Evolutionary conservation across 2,888 invertebrate species (phyloP), one percentile per base, ranked within the genome.

Genomic region (Cheilosia pagana): DNA sequence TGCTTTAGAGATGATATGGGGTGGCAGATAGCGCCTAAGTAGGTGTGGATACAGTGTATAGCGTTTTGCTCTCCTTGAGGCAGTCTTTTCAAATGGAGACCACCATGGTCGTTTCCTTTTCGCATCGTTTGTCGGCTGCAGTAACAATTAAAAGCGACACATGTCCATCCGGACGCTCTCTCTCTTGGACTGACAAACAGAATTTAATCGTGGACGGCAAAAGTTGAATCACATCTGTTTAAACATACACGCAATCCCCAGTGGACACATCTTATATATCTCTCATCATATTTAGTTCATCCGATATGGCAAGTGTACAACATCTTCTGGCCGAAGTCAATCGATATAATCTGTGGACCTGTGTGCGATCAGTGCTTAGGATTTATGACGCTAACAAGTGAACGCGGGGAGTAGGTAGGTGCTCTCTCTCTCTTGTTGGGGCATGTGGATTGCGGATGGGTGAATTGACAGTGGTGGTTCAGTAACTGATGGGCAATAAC

Each of bases 241-340:
- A 48, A 72, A 78, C 77, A 82, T 71, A 65, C 77, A 77, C 74
- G 70, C 83, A 79, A 83, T 81, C 71, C 85, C 81, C 85, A 81
- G 62, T 76, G 85, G 71, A 75, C 62, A 71, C 53, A 81, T 75
- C 67, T 78, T 85, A 39, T 85, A 39, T 79, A 70, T 60, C 43
- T 79, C 57, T 59, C 81, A 71, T 85, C 85, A 81, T 85, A 85
- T 85, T 85, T 85, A 85, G 81, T 71, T 62, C 81, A 85, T 55
- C 74, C 45, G 63, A 70, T 65, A 70, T 75, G 74, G 83, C 52
- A 63, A 8, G 48, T 48, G 52, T 45, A 65, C 16, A 48, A 60
- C n/a, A 23, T 25, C 74, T 57, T 53, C 35, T 39, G 45, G 45
- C 43, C 35, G 67, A 53, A 74, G 81, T 81, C 75, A 63, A 71